Evolutionary conservation across 2,113 vertebrate genomes (phyloP), one percentile per base, ranked within the genome.

Genomic region (Daubentonia madagascariensis): DNA sequence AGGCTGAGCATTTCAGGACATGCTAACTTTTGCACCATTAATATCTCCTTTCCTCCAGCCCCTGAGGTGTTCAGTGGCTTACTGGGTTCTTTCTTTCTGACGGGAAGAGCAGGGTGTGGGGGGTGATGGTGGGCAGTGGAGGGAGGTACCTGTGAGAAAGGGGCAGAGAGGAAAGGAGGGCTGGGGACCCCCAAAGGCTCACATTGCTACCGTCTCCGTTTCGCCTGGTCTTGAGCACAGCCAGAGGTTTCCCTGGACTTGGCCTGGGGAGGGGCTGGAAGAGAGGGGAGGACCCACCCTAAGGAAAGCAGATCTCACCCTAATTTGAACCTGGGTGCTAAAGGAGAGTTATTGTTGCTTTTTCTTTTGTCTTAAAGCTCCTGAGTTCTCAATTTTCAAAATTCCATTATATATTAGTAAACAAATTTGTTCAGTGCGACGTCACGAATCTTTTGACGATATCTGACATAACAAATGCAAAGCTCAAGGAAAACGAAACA

Each of bases 251-350:
- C 83, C 40, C 43, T 28, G 3, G 5, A 7, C n/a, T 61, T 0
- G 8, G 40, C 70, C 65, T 18, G 40, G 43, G 40, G 30, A 35
- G 70, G 37, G 13, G 23, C n/a, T 37, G 11, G 28, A n/a, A 59
- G 9, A 16, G 8, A 20, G 1, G 14, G 9, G 75, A 78, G 59
- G 45, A 67, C 0, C 1, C 48, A 9, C 75, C 6, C 11, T 3
- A 6, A 40, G 59, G 85, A 52, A 50, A 8, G 45, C n/a, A 4
- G 3, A 3, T 17, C 40, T 12, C 6, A 6, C 78, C 52, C 5
- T 25, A 12, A 12, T 4, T 4, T 28, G 37, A 83, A 25, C n/a
- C 76, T 28, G 50, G 50, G 22, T 20, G 50, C 63, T 45, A 28
- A 28, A 45, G 35, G 63, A 68, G n/a, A n/a, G 65, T 16, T 20